phyloP scores from a whole-genome alignment of 2,888 invertebrate genomes.

The Eupithecia insigniata region DNA sequence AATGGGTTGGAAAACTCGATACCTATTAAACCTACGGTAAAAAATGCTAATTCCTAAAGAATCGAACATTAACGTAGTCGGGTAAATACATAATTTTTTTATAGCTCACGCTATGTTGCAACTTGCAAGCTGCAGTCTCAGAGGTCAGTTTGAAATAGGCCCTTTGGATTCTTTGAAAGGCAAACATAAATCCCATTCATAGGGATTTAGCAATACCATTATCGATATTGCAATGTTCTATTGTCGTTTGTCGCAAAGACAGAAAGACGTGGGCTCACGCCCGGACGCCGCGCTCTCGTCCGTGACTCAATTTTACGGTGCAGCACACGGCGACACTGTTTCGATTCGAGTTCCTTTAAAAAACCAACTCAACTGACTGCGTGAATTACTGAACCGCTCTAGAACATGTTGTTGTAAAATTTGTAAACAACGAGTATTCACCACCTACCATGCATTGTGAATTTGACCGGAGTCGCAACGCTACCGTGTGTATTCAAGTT shows the following conservation, averaged over 20 bases:
- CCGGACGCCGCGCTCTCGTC: slow-evolving; percentile 63
- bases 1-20: slow-evolving; percentile 5
- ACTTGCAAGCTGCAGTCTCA: slow-evolving; percentile 7
- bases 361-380: slow-evolving; percentile 41
- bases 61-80: background rate
- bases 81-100: slow-evolving; percentile 1
- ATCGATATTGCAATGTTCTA: slow-evolving; percentile 63
- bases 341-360: slow-evolving; percentile 57
- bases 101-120: slow-evolving; percentile 17
- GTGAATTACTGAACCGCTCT: slow-evolving; percentile 48
- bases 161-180: slow-evolving; percentile 28
- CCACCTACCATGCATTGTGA: slow-evolving; percentile 2
- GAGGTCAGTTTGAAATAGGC: slow-evolving; percentile 13
- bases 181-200: slow-evolving; percentile 37
- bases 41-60: slow-evolving; percentile 27
- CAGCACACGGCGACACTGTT: slow-evolving; percentile 63
- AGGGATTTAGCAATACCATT: slow-evolving; percentile 51
- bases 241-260: slow-evolving; percentile 64
- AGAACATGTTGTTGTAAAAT: slow-evolving; percentile 35
- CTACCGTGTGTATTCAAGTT: slow-evolving; percentile 30
- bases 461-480: slow-evolving; percentile 9
- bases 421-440: slow-evolving; percentile 35
- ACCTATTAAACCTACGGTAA: slow-evolving; percentile 22
- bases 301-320: slow-evolving; percentile 72
- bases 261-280: slow-evolving; percentile 59